Evolutionary conservation across 2,888 invertebrate genomes (phyloP), one percentile per base, ranked within the genome.

Genomic region (Polia nebulosa): DNA sequence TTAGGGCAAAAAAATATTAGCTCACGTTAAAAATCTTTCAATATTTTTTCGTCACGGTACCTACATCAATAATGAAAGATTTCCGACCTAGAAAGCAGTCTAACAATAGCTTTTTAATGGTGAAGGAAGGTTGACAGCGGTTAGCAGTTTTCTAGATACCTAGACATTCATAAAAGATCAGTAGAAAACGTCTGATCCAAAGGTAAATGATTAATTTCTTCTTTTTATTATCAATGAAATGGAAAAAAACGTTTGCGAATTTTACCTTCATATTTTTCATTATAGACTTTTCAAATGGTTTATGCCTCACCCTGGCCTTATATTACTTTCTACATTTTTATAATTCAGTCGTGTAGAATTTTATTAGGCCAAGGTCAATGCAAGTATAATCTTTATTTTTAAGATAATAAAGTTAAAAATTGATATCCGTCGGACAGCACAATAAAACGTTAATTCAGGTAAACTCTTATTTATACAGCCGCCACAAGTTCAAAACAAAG

Each of bases 371-470:
- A 69, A 29, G 13, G 36, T 29, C 47, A 39, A 58, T 27, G 27
- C 15, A n/a, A 76, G 15, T 53, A 20, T 17, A 41, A 20, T 13
- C 57, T 45, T 47, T 64, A 62, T 62, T 32, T 27, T 4, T 1
- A 60, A 22, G 15, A 7, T 0, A 0, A 9, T 32, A 71, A 67
- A 36, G 57, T 55, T 58, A 15, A 41, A 70, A 78, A 45, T 75
- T n/a, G 13, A 17, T 39, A 39, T 27, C 20, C 15, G 4, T 3
- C 13, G 11, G 44, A n/a, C n/a, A 45, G 11, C 20, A 55, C 22
- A 62, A 70, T 58, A 78, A 59, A 62, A 44, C 47, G 25, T 20
- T 51, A 52, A 67, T 58, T 72, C 61, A 64, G 60, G 63, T 62
- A 29, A 36, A 61, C 22, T 60, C 17, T 59, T 70, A 79, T 69